Evolutionary conservation across 2,888 invertebrate genomes (phyloP).

Genomic region (Lasioglossum marginatum): DNA sequence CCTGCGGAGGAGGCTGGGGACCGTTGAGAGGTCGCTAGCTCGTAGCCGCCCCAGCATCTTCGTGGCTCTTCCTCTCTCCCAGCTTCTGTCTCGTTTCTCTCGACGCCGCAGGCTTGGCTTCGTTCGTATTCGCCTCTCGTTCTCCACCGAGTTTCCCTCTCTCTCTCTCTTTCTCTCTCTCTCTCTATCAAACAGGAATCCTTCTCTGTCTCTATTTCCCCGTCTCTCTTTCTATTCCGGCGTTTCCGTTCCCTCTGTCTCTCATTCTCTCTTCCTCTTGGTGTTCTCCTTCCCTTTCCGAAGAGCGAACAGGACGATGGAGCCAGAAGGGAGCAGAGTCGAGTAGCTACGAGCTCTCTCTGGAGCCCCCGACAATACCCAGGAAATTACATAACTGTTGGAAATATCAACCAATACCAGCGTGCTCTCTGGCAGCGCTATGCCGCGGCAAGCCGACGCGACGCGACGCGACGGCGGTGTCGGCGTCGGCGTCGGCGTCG

Average conservation of each 20-base stretch:
- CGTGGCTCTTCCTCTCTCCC: conserved; percentile 36
- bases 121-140: conserved; percentile 43
- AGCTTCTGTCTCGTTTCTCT: conserved; percentile 42
- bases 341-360: conserved; percentile 65
- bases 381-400: conserved; percentile 85
- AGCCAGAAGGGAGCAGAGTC: conserved; percentile 42
- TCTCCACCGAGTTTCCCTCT: conserved; percentile 18
- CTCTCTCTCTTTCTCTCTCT: not conserved
- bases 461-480: conserved; percentile 44
- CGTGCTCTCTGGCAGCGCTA: conserved; percentile 66
- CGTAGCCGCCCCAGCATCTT: conserved; percentile 21
- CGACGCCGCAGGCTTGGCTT: not conserved
- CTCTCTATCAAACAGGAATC: not conserved
- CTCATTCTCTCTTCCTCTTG: not conserved
- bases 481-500: conserved; percentile 35
- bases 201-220: not conserved
- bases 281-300: conserved; percentile 38
- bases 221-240: not conserved
- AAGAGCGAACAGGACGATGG: conserved; percentile 51
- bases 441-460: conserved; percentile 66
- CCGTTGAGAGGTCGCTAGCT: conserved; percentile 54
- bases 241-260: not conserved
- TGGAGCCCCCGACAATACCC: conserved; percentile 82
- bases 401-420: conserved; percentile 84
- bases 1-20: not conserved